phyloP scores from a whole-genome alignment of 1,140 invertebrate species.

The Platorchestia sp. region DNA sequence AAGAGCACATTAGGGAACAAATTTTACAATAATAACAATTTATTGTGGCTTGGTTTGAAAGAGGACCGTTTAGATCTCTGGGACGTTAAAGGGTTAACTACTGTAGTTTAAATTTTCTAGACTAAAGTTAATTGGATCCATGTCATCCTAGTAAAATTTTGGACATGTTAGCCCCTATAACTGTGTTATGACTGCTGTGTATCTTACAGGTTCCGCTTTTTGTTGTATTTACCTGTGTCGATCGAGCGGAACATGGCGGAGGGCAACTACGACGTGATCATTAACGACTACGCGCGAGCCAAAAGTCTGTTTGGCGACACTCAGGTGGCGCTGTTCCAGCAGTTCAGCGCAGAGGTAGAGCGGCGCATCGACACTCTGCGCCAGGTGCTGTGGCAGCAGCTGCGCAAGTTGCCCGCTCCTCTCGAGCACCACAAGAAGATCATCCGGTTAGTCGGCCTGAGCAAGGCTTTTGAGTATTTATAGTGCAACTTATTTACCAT shows the following conservation, averaged over 20 bases:
- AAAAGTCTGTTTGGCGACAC: conserved; percentile 97
- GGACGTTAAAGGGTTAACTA: no score
- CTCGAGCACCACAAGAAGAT: conserved; percentile 95
- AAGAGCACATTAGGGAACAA: no score
- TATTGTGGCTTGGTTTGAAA: no score
- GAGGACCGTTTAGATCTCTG: no score
- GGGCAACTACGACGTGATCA: conserved; percentile 96
- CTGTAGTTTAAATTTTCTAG: no score
- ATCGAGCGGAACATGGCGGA: conserved; percentile 95
- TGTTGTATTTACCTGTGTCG: conserved; percentile 94
- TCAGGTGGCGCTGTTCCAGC: conserved; percentile 88
- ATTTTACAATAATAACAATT: no score
- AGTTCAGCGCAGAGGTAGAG: conserved; percentile 92
- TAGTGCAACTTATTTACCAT: not conserved
- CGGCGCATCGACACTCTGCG: conserved; percentile 86
- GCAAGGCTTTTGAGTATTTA: not conserved
- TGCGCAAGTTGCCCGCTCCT: conserved; percentile 88
- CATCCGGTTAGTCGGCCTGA: conserved; percentile 77
- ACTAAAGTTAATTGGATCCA: no score
- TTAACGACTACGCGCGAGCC: conserved; percentile 97
- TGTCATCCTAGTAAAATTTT: not conserved
- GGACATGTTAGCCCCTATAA: not conserved
- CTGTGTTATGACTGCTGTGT: not conserved
- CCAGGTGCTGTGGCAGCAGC: conserved; percentile 83
- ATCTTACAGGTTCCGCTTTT: conserved; percentile 76